A percentile compares a stretch with the other conserved stretches of the same genome.
Conservation (phyloP, 2,888 invertebrate genomes). For the Luffia ferchaultella region DNA sequence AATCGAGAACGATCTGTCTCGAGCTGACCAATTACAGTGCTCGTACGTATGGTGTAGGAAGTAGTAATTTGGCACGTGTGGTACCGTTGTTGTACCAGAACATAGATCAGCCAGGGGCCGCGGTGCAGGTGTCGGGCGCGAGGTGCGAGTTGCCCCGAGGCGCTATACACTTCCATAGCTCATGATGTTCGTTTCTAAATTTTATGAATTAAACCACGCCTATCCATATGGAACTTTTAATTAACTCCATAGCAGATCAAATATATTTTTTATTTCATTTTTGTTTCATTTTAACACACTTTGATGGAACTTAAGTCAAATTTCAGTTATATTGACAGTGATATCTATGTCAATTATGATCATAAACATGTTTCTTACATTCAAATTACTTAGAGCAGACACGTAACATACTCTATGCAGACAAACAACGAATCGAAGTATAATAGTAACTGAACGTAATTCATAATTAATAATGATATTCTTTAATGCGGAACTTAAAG, state of each 20-base stretch:
- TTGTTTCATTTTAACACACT: no score
- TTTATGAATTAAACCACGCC: slow-evolving; percentile 7
- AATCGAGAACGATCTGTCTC: background rate
- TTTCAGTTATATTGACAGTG: no score
- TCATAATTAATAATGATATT: background rate
- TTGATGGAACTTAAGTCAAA: no score
- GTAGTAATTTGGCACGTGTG: slow-evolving; percentile 9
- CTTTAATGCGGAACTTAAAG: no score
- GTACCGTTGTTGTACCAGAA: slow-evolving; percentile 4
- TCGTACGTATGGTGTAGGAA: slow-evolving; percentile 1
- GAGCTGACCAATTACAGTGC: slow-evolving; percentile 3
- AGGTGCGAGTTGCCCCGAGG: slow-evolving; percentile 2
- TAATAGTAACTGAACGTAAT: no score
- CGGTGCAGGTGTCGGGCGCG: slow-evolving; percentile 5
- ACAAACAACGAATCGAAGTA: no score
- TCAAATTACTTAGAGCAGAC: no score
- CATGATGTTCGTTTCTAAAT: slow-evolving; percentile 4
- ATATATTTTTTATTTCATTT: no score
- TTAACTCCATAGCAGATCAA: slow-evolving; percentile 1
- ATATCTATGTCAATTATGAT: no score
- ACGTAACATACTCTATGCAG: no score
- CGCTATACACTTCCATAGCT: background rate
- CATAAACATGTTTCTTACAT: no score
- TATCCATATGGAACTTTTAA: slow-evolving; percentile 6
- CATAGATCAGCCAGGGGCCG: background rate